Conservation (phyloP, 1,140 invertebrate genomes). For the Pantala flavescens region DNA sequence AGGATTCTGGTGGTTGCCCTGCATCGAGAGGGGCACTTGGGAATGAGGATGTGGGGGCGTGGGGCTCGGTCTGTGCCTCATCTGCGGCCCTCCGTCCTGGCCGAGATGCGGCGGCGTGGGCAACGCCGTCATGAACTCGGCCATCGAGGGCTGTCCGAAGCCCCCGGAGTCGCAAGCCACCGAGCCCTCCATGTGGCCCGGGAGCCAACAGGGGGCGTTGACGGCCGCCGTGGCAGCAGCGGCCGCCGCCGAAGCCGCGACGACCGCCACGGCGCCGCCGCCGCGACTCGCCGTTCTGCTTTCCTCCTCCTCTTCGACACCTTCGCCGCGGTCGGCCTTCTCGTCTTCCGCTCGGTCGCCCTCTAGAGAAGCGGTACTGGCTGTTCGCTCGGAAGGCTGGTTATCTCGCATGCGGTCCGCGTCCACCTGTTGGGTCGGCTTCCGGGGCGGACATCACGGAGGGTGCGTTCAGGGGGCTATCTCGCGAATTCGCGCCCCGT, state of each 20-base stretch:
- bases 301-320: neutral
- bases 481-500: neutral
- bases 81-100: slow-evolving; percentile 39
- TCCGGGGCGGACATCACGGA: slow-evolving; percentile 17
- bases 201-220: slow-evolving; percentile 32
- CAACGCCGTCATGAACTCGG: slow-evolving; percentile 73
- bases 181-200: slow-evolving; percentile 31
- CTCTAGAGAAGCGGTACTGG: neutral
- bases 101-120: slow-evolving; percentile 52
- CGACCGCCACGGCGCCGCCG: slow-evolving; percentile 41
- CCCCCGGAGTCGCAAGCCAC: slow-evolving; percentile 53
- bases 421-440: neutral
- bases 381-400: slow-evolving; percentile 24
- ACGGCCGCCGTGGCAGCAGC: slow-evolving; percentile 16
- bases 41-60: slow-evolving; percentile 21
- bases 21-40: slow-evolving; percentile 21
- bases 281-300: slow-evolving; percentile 11
- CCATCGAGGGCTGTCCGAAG: slow-evolving; percentile 86
- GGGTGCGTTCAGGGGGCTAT: slow-evolving; percentile 22
- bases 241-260: slow-evolving; percentile 36
- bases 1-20: neutral
- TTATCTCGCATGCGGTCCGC: slow-evolving; percentile 31
- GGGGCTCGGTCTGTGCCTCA: slow-evolving; percentile 39
- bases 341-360: neutral
- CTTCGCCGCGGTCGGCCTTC: neutral